Percentiles rank a stretch among this genome's conserved stretches.
Conservation (phyloP, 2,888 invertebrate genomes). For the Melanotus villosus region DNA sequence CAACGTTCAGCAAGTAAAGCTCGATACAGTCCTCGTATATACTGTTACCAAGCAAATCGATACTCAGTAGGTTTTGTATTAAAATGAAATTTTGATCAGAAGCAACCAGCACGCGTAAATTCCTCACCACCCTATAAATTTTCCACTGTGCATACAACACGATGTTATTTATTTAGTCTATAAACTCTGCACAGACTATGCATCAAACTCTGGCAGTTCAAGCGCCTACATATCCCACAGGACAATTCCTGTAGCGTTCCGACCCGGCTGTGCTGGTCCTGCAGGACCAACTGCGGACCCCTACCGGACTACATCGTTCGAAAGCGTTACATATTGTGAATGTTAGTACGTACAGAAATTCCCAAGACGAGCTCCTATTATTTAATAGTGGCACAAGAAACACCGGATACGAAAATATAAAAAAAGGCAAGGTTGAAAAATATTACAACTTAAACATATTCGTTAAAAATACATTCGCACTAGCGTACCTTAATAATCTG, state of each 20-base stretch:
- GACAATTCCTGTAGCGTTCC: slow-evolving; percentile 50
- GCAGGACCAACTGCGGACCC: slow-evolving; percentile 40
- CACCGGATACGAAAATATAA: slow-evolving; percentile 10
- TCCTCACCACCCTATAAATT: slow-evolving; percentile 31
- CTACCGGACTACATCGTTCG: slow-evolving; percentile 43
- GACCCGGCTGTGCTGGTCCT: slow-evolving; percentile 36
- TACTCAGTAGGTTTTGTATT: neutral
- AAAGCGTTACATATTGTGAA: slow-evolving; percentile 35
- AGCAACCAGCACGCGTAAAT: slow-evolving; percentile 11
- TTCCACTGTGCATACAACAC: slow-evolving; percentile 34
- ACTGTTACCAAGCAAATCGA: too few relatives aligned
- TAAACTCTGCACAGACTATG: slow-evolving; percentile 49
- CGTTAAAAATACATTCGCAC: too few relatives aligned
- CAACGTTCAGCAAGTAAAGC: too few relatives aligned
- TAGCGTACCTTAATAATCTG: too few relatives aligned
- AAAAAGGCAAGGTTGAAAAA: too few relatives aligned
- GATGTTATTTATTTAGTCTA: slow-evolving; percentile 41
- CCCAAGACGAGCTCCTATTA: slow-evolving; percentile 27
- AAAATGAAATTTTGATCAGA: slow-evolving; percentile 26
- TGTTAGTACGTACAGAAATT: slow-evolving; percentile 31
- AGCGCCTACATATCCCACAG: slow-evolving; percentile 53
- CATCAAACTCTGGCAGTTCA: slow-evolving; percentile 54
- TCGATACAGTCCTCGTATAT: too few relatives aligned
- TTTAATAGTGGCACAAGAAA: slow-evolving; percentile 22
- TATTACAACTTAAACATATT: too few relatives aligned